A percentile compares a stretch with the other conserved stretches of the same genome.
phyloP scores from a whole-genome alignment of 2,888 invertebrate genomes.

The Diaperis boleti region DNA sequence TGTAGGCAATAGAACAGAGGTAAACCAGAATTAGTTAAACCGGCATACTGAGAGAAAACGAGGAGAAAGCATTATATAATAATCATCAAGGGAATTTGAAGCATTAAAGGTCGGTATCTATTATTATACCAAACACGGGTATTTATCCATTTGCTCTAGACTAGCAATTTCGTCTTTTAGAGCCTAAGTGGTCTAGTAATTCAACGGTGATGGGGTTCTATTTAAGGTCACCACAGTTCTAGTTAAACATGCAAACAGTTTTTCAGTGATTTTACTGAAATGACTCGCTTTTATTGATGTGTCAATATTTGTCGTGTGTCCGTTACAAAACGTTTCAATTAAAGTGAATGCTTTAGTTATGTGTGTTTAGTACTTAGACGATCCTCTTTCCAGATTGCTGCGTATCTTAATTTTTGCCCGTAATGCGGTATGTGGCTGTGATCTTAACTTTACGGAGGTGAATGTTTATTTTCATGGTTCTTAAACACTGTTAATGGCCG shows the following conservation, averaged over 20 bases:
- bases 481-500: neutral
- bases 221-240: neutral
- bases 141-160: conserved; percentile 12
- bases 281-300: too few relatives aligned
- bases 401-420: too few relatives aligned
- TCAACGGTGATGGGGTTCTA: neutral
- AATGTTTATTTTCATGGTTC: neutral
- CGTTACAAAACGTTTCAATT: too few relatives aligned
- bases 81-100: conserved; percentile 11
- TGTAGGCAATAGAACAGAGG: conserved; percentile 6
- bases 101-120: conserved; percentile 17
- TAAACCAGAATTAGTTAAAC: conserved; percentile 4
- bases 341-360: too few relatives aligned
- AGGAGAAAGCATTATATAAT: conserved; percentile 11
- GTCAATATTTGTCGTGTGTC: too few relatives aligned
- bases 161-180: neutral
- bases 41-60: conserved; percentile 9
- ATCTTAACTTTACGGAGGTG: too few relatives aligned
- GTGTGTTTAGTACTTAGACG: too few relatives aligned
- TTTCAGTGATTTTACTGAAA: too few relatives aligned
- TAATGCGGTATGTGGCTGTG: too few relatives aligned
- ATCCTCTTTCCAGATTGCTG: too few relatives aligned
- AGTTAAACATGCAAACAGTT: too few relatives aligned
- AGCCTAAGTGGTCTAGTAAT: conserved; percentile 12
- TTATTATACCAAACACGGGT: conserved; percentile 13